Conservation (phyloP, 2,797 vertebrate species). For the Anguilla megastoma region DNA sequence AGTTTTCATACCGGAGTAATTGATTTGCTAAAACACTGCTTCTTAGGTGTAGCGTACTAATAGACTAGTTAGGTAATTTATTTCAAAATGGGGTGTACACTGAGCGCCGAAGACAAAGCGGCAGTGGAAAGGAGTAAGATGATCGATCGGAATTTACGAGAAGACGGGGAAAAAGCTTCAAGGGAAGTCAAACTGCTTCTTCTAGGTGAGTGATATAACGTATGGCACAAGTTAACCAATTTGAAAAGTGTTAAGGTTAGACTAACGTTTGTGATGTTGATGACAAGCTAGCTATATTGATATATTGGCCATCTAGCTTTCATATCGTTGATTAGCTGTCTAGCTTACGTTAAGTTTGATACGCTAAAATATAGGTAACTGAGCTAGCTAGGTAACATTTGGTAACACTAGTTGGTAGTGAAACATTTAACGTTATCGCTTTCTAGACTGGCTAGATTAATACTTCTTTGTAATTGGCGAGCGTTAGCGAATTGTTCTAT, state of each 20-base stretch:
- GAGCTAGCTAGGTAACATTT: neutral
- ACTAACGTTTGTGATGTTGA: neutral
- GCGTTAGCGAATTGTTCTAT: no score
- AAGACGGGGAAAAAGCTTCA: slow-evolving; percentile 90
- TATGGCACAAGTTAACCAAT: neutral
- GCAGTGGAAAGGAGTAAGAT: slow-evolving; percentile 94
- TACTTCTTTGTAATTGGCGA: no score
- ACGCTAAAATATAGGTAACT: neutral
- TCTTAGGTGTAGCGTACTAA: neutral
- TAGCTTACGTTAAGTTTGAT: neutral
- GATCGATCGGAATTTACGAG: slow-evolving; percentile 91
- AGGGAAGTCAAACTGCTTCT: slow-evolving; percentile 96
- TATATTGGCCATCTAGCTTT: neutral
- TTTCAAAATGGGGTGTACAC: slow-evolving; percentile 87
- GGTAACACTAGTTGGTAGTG: no score
- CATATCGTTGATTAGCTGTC: neutral
- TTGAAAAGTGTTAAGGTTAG: neutral
- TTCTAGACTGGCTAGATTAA: no score
- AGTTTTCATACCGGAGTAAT: slow-evolving; percentile 38
- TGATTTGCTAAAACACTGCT: slow-evolving; percentile 33
- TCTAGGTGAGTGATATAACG: slow-evolving; percentile 79
- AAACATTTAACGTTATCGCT: no score
- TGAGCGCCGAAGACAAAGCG: slow-evolving; percentile 94
- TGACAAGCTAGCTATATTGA: neutral
- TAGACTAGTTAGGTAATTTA: neutral